A percentile compares a stretch with the other conserved stretches of the same genome.
phyloP scores from a whole-genome alignment of 2,797 vertebrate species.

The Tapirus indicus region DNA sequence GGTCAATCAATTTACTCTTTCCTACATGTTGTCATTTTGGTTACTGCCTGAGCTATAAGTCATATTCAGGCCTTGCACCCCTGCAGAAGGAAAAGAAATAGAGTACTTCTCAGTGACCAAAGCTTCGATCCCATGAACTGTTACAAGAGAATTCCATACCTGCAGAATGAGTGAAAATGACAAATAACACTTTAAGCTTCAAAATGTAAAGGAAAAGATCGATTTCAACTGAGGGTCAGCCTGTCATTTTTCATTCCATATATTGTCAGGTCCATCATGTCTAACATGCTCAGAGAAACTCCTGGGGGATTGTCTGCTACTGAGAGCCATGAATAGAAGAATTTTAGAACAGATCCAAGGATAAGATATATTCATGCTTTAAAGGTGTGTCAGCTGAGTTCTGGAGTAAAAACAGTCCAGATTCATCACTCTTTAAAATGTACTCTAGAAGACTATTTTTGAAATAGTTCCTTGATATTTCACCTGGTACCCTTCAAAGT shows the following conservation, averaged over 20 bases:
- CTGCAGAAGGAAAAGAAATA: slow-evolving; percentile 46
- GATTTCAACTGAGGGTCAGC: slow-evolving; percentile 56
- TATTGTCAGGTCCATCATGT: slow-evolving; percentile 27
- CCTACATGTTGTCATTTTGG: background rate
- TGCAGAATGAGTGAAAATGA: slow-evolving; percentile 52
- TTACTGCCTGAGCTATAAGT: slow-evolving; percentile 33
- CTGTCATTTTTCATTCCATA: slow-evolving; percentile 62
- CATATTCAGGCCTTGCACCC: background rate
- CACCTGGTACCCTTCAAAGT: background rate
- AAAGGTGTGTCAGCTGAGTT: background rate
- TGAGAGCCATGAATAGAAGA: background rate
- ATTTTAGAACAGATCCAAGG: background rate
- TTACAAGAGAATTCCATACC: slow-evolving; percentile 14
- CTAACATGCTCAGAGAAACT: slow-evolving; percentile 1
- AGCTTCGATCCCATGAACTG: background rate
- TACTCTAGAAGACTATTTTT: background rate
- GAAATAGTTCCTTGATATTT: background rate
- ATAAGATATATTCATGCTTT: background rate
- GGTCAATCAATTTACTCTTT: slow-evolving; percentile 35
- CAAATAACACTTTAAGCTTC: slow-evolving; percentile 44
- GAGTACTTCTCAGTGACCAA: background rate
- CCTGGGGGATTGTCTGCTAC: background rate
- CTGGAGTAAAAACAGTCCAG: background rate
- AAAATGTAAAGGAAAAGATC: slow-evolving; percentile 57
- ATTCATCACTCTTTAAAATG: background rate